Conservation (phyloP, 2,797 vertebrate genomes). For the Epinephelus awoara region DNA sequence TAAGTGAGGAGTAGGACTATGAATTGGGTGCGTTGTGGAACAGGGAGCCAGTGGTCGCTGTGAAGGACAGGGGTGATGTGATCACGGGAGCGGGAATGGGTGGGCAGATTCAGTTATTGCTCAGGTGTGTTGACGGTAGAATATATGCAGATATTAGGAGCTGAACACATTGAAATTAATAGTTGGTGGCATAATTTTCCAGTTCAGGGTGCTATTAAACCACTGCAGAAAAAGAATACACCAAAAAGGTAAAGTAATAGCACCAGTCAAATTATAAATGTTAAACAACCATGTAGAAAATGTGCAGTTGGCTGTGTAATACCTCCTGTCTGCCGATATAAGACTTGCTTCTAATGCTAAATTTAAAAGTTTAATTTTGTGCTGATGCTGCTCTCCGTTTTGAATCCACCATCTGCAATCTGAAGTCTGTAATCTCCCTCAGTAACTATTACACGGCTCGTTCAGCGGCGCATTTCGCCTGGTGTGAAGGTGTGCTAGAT, state of each 20-base stretch:
- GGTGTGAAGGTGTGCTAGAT: conserved; percentile 59
- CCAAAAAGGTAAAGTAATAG: background rate
- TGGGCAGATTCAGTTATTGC: too few species aligned
- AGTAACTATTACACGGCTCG: conserved; percentile 26
- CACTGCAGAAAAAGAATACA: background rate
- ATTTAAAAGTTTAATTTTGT: conserved; percentile 9
- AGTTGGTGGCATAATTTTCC: background rate
- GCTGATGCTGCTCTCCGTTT: conserved; percentile 2
- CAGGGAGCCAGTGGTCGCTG: too few species aligned
- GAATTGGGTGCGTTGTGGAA: too few species aligned
- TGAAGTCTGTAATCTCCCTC: conserved; percentile 6
- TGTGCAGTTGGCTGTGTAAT: background rate
- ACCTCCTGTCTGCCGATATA: background rate
- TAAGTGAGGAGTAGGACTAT: too few species aligned
- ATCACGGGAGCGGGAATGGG: too few species aligned
- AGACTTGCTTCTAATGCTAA: background rate
- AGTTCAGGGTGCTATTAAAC: too few species aligned
- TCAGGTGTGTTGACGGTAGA: too few species aligned
- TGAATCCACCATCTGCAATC: conserved; percentile 22
- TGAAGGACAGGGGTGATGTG: too few species aligned
- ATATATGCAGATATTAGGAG: background rate
- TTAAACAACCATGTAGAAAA: background rate
- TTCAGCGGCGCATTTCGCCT: conserved; percentile 32
- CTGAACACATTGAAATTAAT: background rate
- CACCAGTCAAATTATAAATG: background rate